A percentile compares a stretch with the other conserved stretches of the same genome.
These are phyloP conservation scores for Ecdyonurus torrentis DNA, from an alignment of 2,888 invertebrate genomes.

Conservation along the genomic window DNA sequence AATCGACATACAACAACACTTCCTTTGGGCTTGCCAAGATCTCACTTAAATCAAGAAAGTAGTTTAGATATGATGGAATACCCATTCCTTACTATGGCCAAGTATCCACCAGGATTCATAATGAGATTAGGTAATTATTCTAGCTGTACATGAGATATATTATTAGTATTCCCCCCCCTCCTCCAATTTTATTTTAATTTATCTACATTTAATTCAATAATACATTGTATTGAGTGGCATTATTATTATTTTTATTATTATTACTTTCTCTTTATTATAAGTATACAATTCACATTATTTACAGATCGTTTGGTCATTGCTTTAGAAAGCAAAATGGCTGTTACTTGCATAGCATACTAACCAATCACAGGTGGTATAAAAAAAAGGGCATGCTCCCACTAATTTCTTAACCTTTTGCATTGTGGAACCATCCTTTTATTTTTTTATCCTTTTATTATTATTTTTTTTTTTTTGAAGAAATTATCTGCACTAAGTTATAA, in stretches of 20 bases:
- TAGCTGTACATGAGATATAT: neutral
- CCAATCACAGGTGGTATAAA: too few relatives aligned
- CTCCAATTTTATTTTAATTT: neutral
- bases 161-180: too few relatives aligned
- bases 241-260: neutral
- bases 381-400: too few relatives aligned
- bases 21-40: conserved; percentile 25
- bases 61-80: conserved; percentile 81
- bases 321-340: too few relatives aligned
- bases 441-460: too few relatives aligned
- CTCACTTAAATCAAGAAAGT: conserved; percentile 55
- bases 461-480: too few relatives aligned
- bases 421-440: too few relatives aligned
- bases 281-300: too few relatives aligned
- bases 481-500: too few relatives aligned
- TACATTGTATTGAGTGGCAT: neutral
- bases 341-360: too few relatives aligned
- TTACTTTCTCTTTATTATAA: neutral
- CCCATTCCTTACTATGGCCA: conserved; percentile 85
- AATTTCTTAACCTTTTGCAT: too few relatives aligned
- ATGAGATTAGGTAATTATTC: conserved; percentile 54
- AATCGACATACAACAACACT: conserved; percentile 16
- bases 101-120: conserved; percentile 78
- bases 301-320: too few relatives aligned
- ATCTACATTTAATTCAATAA: neutral